phyloP scores from a whole-genome alignment of 1,140 invertebrate species.

The Drosophila subpulchrella region DNA sequence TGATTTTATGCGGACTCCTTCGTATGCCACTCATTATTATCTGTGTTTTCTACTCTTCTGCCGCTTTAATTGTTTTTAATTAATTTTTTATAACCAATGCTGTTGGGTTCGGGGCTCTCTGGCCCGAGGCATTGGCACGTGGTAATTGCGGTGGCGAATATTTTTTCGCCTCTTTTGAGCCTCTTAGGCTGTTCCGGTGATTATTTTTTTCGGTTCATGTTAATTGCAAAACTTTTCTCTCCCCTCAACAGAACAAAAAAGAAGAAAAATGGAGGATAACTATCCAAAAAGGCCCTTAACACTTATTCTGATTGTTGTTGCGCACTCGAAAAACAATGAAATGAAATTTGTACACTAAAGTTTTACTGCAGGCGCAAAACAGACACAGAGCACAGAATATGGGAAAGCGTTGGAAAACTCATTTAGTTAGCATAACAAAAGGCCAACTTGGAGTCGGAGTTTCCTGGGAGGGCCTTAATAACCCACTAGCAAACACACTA shows the following conservation, averaged over 20 bases:
- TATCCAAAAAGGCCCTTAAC: slow-evolving; percentile 50
- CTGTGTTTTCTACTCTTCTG: slow-evolving; percentile 50
- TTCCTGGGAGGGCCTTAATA: slow-evolving; percentile 64
- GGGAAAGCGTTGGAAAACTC: slow-evolving; percentile 60
- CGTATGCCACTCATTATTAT: slow-evolving; percentile 58
- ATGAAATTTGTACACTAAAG: slow-evolving; percentile 82
- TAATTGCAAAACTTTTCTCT: slow-evolving; percentile 73
- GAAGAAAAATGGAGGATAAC: slow-evolving; percentile 14
- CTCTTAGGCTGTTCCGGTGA: slow-evolving; percentile 47
- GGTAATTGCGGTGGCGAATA: slow-evolving; percentile 43
- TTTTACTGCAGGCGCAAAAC: slow-evolving; percentile 62
- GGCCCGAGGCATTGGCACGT: slow-evolving; percentile 42
- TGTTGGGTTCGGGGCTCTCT: background rate
- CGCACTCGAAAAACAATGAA: slow-evolving; percentile 80
- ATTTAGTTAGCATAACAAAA: slow-evolving; percentile 82
- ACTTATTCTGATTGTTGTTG: slow-evolving; percentile 56
- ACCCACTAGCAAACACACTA: slow-evolving; percentile 82
- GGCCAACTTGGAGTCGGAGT: slow-evolving; percentile 30
- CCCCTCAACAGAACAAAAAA: slow-evolving; percentile 46
- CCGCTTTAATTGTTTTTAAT: slow-evolving; percentile 80
- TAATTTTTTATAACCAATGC: slow-evolving; percentile 70
- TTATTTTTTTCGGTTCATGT: slow-evolving; percentile 62
- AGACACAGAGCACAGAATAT: slow-evolving; percentile 48
- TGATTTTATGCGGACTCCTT: slow-evolving; percentile 76
- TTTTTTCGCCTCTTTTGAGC: slow-evolving; percentile 26